A percentile compares a stretch with the other conserved stretches of the same genome.
These are phyloP conservation scores for Poecile montanus DNA, from an alignment of 2,797 vertebrate genomes.

Conservation along the genomic window DNA sequence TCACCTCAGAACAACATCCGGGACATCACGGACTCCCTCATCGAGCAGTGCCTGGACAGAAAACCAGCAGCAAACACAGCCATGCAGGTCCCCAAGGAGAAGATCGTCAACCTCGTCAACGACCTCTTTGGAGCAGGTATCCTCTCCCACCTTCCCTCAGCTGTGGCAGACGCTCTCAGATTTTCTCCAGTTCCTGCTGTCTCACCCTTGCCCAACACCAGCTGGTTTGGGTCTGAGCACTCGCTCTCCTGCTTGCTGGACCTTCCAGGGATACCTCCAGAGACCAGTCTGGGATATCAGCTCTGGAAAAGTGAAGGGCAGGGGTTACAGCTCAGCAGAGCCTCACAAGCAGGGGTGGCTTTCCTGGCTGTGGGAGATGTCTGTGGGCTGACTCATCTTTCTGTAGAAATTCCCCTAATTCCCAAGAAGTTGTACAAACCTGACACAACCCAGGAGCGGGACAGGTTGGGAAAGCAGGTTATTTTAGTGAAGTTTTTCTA, in stretches of 20 bases:
- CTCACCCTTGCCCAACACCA: neutral
- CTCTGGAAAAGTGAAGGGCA: neutral
- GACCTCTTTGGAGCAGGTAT: constrained; percentile 84
- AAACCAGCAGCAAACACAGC: constrained; percentile 75
- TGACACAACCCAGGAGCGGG: neutral
- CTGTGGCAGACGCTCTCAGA: neutral
- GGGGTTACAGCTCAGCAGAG: neutral
- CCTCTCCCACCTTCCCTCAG: neutral
- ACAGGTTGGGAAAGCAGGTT: neutral
- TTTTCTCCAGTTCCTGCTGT: neutral
- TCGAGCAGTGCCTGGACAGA: constrained; percentile 84
- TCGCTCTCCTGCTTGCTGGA: rapidly evolving
- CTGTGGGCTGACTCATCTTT: neutral
- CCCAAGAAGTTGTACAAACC: neutral
- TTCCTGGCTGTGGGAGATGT: neutral
- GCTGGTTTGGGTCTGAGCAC: neutral
- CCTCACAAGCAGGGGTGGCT: neutral
- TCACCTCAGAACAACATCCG: constrained; percentile 83
- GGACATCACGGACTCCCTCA: constrained; percentile 90
- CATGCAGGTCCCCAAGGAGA: constrained; percentile 79
- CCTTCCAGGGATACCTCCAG: neutral
- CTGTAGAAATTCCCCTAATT: neutral
- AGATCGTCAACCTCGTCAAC: constrained; percentile 86
- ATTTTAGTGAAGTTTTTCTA: neutral
- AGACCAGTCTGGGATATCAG: neutral